Conservation (phyloP, 2,113 vertebrate species). For the Alethe diademata region DNA sequence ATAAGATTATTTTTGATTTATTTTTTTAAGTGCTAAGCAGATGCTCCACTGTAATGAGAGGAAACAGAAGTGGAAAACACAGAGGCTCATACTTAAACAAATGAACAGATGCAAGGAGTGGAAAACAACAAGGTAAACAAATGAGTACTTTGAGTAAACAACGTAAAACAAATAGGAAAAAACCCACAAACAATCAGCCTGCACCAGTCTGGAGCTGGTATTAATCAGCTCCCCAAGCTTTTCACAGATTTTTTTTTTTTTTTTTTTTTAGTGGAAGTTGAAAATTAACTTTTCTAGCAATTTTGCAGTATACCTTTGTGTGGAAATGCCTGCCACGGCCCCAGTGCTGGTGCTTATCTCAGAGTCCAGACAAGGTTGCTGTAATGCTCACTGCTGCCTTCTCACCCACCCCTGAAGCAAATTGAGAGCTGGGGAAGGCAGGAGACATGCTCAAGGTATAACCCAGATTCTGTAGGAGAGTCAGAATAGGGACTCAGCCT, state of each 20-base stretch:
- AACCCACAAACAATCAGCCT: not conserved
- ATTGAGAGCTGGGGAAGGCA: not conserved
- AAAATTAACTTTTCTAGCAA: not conserved
- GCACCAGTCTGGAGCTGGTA: not conserved
- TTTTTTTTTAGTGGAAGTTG: not conserved
- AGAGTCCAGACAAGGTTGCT: not conserved
- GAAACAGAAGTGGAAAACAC: constrained; percentile 60
- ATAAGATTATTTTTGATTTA: constrained; percentile 27
- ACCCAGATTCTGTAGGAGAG: not conserved
- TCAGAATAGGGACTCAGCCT: not conserved
- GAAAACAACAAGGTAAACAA: constrained; percentile 70
- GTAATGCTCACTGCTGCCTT: not conserved
- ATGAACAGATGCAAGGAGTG: constrained; percentile 70
- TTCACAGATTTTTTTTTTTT: not conserved
- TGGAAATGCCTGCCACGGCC: not conserved
- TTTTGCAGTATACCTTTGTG: not conserved
- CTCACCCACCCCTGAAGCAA: not conserved
- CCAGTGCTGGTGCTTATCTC: not conserved
- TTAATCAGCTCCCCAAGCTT: not conserved
- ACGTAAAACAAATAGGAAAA: constrained; percentile 3
- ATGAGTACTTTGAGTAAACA: constrained; percentile 58
- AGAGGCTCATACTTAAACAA: constrained; percentile 61
- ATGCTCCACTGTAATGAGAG: constrained; percentile 65
- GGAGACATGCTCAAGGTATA: not conserved
- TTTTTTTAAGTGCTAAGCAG: constrained; percentile 58